Evolutionary conservation across 2,113 vertebrate genomes (phyloP).

Genomic region (Campylomormyrus tamandua): DNA sequence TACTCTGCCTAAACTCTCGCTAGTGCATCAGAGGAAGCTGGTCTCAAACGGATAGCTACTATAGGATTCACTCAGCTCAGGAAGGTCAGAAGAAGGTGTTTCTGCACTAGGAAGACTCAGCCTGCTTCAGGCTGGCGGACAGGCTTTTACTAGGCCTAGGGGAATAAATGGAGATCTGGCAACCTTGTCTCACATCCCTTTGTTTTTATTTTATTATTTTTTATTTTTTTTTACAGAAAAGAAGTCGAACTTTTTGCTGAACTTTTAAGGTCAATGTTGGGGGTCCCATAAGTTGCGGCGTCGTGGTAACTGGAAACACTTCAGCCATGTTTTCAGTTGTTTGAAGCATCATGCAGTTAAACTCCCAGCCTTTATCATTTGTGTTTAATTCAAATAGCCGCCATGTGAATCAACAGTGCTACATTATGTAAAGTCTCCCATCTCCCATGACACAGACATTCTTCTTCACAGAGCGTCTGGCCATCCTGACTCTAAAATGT

Average conservation of each 20-base stretch:
- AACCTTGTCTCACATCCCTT: neutral
- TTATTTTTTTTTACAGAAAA: neutral
- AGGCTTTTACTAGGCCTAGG: neutral
- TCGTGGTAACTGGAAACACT: neutral
- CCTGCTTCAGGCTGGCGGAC: neutral
- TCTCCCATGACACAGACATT: neutral
- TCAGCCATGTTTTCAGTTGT: neutral
- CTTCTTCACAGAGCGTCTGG: neutral
- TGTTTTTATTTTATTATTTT: neutral
- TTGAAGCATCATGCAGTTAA: neutral
- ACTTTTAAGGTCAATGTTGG: neutral
- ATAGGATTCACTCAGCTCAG: neutral
- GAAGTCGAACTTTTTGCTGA: neutral
- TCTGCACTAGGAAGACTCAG: neutral
- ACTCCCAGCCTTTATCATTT: neutral
- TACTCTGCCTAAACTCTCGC: neutral
- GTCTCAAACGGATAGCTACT: slow-evolving; percentile 5
- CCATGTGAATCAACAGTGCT: neutral
- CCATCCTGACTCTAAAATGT: neutral
- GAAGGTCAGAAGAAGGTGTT: neutral
- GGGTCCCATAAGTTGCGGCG: neutral
- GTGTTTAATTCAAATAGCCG: neutral
- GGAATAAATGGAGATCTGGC: neutral
- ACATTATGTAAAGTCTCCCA: slow-evolving; percentile 1
- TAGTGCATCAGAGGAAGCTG: neutral